A percentile compares a stretch with the other conserved stretches of the same genome.
Conservation (phyloP, 2,797 vertebrate genomes). For the Pachyuromys duprasi region DNA sequence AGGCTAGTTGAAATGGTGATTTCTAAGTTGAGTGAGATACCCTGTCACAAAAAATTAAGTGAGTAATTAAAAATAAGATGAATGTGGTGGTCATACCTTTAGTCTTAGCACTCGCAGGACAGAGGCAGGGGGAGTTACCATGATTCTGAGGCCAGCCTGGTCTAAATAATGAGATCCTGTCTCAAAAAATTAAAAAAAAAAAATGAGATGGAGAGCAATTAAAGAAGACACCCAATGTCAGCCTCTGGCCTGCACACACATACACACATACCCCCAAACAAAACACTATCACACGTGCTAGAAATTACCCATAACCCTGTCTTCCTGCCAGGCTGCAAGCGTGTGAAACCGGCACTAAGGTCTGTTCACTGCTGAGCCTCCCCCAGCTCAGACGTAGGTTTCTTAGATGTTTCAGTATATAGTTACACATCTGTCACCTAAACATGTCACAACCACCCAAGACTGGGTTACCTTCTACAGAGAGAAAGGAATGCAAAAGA, state of each 20-base stretch:
- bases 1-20: neutral
- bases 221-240: neutral
- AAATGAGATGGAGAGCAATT: neutral
- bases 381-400: neutral
- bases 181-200: neutral
- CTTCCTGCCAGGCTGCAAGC: neutral
- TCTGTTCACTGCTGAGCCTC: neutral
- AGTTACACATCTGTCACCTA: neutral
- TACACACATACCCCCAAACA: neutral
- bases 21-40: neutral
- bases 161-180: neutral
- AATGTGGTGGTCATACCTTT: neutral
- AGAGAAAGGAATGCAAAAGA: neutral
- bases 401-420: neutral
- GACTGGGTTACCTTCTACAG: neutral
- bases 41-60: neutral
- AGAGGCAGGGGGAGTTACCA: neutral
- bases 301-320: neutral
- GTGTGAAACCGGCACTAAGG: neutral
- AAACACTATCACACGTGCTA: neutral
- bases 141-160: neutral
- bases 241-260: neutral
- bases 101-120: neutral
- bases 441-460: neutral
- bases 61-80: neutral